Conservation (phyloP, 1,140 invertebrate species). For the Aphelinus atriplicis region DNA sequence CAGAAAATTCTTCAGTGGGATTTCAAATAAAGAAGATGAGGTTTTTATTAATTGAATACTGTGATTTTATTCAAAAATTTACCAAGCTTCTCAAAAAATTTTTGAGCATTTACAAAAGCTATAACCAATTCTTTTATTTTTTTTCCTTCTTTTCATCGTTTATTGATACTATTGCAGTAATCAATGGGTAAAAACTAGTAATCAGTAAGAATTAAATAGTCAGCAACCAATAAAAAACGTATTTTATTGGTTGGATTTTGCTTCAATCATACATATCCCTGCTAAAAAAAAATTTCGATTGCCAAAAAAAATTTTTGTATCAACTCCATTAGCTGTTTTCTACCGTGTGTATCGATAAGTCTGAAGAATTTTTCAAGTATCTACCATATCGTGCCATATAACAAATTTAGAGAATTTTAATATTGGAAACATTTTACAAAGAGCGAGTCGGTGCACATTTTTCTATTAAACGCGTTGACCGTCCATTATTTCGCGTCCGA, state of each 20-base stretch:
- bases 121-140: neutral
- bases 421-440: slow-evolving; percentile 29
- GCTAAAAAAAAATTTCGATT: slow-evolving; percentile 22
- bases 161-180: slow-evolving; percentile 21
- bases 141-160: neutral
- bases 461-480: slow-evolving; percentile 25
- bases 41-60: slow-evolving; percentile 39
- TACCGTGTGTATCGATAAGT: slow-evolving; percentile 21
- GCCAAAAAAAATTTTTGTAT: slow-evolving; percentile 37
- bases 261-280: slow-evolving; percentile 7
- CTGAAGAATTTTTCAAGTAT: slow-evolving; percentile 37
- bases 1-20: neutral
- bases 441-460: slow-evolving; percentile 17
- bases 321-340: slow-evolving; percentile 27
- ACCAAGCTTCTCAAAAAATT: neutral
- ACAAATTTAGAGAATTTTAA: slow-evolving; percentile 39
- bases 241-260: neutral
- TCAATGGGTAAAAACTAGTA: slow-evolving; percentile 34
- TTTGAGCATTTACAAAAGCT: slow-evolving; percentile 12
- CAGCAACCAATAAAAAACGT: neutral
- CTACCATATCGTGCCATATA: slow-evolving; percentile 45
- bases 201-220: neutral
- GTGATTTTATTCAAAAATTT: slow-evolving; percentile 17
- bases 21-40: neutral
- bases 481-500: slow-evolving; percentile 30